These are phyloP conservation scores for Oreochromis grahami DNA, from an alignment of 2,797 vertebrate species.

Conservation along the genomic window DNA sequence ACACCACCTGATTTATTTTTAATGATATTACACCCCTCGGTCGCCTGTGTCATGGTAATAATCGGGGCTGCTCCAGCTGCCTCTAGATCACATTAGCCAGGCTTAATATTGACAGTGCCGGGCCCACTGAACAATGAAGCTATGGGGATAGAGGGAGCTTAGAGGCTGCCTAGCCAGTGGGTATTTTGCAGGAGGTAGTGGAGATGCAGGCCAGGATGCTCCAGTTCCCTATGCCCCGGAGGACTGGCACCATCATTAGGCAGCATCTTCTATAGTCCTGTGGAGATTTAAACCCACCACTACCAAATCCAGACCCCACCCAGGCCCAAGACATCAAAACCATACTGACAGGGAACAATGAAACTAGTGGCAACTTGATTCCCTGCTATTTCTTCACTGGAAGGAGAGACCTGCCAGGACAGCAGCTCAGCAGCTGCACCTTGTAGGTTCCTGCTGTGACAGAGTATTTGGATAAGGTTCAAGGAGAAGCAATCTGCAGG, in stretches of 20 bases:
- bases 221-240: conserved; percentile 76
- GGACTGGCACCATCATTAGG: conserved; percentile 78
- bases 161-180: conserved; percentile 72
- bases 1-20: conserved; percentile 85
- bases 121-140: conserved; percentile 77
- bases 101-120: conserved; percentile 83
- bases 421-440: conserved; percentile 47
- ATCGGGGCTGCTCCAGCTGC: conserved; percentile 81
- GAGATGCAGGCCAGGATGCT: conserved; percentile 73
- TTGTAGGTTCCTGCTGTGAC: conserved; percentile 28
- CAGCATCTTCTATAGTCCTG: conserved; percentile 60
- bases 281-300: conserved; percentile 59
- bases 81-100: conserved; percentile 83
- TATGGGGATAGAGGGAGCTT: conserved; percentile 72
- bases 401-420: conserved; percentile 11
- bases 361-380: conserved; percentile 74
- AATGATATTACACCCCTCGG: conserved; percentile 83
- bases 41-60: conserved; percentile 84
- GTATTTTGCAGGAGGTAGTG: conserved; percentile 73
- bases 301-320: conserved; percentile 56
- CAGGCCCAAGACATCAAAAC: conserved; percentile 60
- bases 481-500: background rate
- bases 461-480: background rate
- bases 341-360: conserved; percentile 64
- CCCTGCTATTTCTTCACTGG: conserved; percentile 51